Evolutionary conservation across 2,797 vertebrate species (phyloP).

Genomic region (Microctenopoma lineatum): DNA sequence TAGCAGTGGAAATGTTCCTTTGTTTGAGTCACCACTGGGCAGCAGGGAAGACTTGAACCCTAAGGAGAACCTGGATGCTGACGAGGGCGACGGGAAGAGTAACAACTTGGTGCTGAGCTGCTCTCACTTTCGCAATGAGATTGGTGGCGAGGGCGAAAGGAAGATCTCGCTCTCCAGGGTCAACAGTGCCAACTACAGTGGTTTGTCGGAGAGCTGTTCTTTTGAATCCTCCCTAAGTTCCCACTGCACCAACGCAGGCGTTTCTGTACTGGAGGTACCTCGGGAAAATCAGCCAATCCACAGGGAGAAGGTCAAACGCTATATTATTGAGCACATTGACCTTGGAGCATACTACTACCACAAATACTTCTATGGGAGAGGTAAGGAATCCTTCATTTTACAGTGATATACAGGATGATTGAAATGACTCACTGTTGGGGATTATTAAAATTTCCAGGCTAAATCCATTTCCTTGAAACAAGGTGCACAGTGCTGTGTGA

Average conservation of each 20-base stretch:
- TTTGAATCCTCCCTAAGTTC: slow-evolving; percentile 96
- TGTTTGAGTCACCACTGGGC: slow-evolving; percentile 91
- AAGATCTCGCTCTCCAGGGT: slow-evolving; percentile 92
- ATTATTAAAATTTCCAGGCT: slow-evolving; percentile 34
- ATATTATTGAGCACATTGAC: slow-evolving; percentile 98
- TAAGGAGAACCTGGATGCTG: slow-evolving; percentile 92
- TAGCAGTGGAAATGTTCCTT: slow-evolving; percentile 64
- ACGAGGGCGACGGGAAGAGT: slow-evolving; percentile 96
- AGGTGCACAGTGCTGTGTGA: slow-evolving; percentile 20
- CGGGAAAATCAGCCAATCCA: slow-evolving; percentile 95
- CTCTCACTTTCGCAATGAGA: slow-evolving; percentile 96
- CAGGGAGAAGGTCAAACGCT: slow-evolving; percentile 97
- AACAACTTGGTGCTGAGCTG: slow-evolving; percentile 91
- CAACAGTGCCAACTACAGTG: slow-evolving; percentile 86
- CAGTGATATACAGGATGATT: slow-evolving; percentile 11
- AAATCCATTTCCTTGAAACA: slow-evolving; percentile 43
- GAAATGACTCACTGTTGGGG: slow-evolving; percentile 3
- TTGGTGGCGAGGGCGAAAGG: slow-evolving; percentile 94
- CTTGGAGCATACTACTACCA: slow-evolving; percentile 98
- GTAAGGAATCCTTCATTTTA: slow-evolving; percentile 77
- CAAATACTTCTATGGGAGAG: slow-evolving; percentile 97
- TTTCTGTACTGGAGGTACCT: slow-evolving; percentile 96
- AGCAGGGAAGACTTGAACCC: slow-evolving; percentile 96
- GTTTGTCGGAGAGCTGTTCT: slow-evolving; percentile 91
- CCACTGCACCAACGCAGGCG: slow-evolving; percentile 98